Conservation (phyloP, 2,888 invertebrate species). For the Monoplex corrugatus region DNA sequence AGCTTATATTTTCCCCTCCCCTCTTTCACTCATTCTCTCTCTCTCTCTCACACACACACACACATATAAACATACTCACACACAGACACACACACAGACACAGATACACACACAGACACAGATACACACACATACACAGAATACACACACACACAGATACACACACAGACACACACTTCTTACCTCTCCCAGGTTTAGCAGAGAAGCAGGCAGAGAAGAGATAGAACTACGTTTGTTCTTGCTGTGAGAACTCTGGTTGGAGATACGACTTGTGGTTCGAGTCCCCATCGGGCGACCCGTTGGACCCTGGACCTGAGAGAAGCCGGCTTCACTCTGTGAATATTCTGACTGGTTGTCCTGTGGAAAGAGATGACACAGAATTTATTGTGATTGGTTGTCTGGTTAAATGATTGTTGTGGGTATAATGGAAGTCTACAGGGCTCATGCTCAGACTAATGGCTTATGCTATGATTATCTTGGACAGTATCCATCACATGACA, state of each 20-base stretch:
- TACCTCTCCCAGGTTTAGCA: conserved; percentile 78
- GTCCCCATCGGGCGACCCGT: conserved; percentile 37
- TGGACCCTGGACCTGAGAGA: conserved; percentile 49
- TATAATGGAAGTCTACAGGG: not conserved
- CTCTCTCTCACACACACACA: conserved; percentile 63
- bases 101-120: too few species aligned
- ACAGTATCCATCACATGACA: too few species aligned
- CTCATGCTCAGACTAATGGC: too few species aligned
- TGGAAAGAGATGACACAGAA: too few species aligned
- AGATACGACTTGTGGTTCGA: conserved; percentile 75
- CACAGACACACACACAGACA: not conserved
- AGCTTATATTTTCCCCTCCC: not conserved
- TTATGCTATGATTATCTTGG: too few species aligned
- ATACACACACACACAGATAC: not conserved
- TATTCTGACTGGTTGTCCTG: conserved; percentile 77
- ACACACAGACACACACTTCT: conserved; percentile 40
- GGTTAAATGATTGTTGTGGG: not conserved
- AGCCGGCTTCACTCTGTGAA: conserved; percentile 70
- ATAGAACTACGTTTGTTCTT: conserved; percentile 75
- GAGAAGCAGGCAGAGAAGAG: conserved; percentile 77
- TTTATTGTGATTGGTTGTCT: too few species aligned
- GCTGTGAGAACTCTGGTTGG: conserved; percentile 76
- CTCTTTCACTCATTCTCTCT: conserved; percentile 59
- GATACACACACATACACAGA: not conserved
- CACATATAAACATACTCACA: not conserved